These are phyloP conservation scores for Rhagoletis zephyria DNA, from an alignment of 1,140 invertebrate genomes.

Conservation along the genomic window DNA sequence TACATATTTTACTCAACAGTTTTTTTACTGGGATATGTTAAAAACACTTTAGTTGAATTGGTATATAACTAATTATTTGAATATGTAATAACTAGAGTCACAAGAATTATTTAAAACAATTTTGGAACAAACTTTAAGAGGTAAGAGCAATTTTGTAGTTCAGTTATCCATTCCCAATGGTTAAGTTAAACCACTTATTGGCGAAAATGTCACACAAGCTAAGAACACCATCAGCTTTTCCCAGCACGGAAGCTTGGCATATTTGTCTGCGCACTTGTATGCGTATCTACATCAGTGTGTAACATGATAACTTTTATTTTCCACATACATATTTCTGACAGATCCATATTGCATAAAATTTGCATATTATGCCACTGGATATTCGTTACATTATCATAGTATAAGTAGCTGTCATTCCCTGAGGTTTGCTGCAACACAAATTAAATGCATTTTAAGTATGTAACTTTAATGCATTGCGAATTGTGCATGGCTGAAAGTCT, in stretches of 20 bases:
- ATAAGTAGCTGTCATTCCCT: not conserved
- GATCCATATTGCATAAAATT: slow-evolving; percentile 17
- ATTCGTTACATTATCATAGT: not conserved
- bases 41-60: no score
- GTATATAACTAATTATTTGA: no score
- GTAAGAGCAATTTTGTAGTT: no score
- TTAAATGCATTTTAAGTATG: slow-evolving; percentile 29
- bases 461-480: slow-evolving; percentile 10
- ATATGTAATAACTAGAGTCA: no score
- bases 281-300: not conserved
- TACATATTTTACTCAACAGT: no score
- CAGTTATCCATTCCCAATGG: no score
- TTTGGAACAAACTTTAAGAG: no score
- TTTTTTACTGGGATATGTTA: no score
- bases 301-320: slow-evolving; percentile 30
- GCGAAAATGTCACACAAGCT: not conserved
- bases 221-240: no score
- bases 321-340: not conserved
- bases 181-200: not conserved
- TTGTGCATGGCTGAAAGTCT: slow-evolving; percentile 12
- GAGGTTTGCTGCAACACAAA: not conserved
- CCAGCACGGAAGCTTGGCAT: not conserved
- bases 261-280: not conserved
- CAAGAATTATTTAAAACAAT: no score
- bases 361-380: slow-evolving; percentile 14